Base-by-base conservation (phyloP, 2,113 vertebrate genomes). In the Chamaea fasciata region DNA sequence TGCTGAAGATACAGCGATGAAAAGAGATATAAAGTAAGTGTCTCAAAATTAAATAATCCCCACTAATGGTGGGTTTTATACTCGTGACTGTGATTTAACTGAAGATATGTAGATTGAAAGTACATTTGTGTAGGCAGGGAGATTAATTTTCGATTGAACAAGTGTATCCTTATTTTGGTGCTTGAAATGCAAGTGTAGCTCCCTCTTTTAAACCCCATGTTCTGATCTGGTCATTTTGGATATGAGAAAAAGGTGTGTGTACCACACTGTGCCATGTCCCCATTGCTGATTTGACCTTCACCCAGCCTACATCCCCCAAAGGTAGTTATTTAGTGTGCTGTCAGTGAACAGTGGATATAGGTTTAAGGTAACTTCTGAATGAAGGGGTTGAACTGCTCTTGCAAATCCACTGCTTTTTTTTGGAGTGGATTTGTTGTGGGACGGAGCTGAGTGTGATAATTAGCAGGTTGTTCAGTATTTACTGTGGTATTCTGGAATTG, bases 171-270 rank as follows among this genome's bases (percentile, higher is more conserved):
- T 64, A 27, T 60, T 77, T 24, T 70, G 23, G 8, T 52, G 16
- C 44, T 76, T 60, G 41, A 84, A 74, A n/a, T 35, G 28, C 6
- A 68, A 30, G 24, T 60, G 8, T 2, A 41, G 5, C 13, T 83
- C 9, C 15, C 5, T 2, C 12, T 59, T 69, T 3, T 41, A 10
- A 50, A 65, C 31, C 17, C 8, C 2, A 0, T 60, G 9, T 53
- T 70, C 22, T 41, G 30, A n/a, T 52, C 4, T 39, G 44, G 16
- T 7, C 7, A 5, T 24, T 67, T 44, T 78, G 10, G 42, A 17
- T 16, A 11, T 26, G 31, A 89, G 31, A 71, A 81, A 46, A 22
- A 11, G 30, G 2, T 49, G 20, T 56, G 35, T 50, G 39, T 68
- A 39, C 20, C 23, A 33, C 12, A 16, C 5, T 30, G 31, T 56